These are phyloP conservation scores for Datnioides undecimradiatus DNA, from an alignment of 2,113 vertebrate genomes.

Conservation along the genomic window DNA sequence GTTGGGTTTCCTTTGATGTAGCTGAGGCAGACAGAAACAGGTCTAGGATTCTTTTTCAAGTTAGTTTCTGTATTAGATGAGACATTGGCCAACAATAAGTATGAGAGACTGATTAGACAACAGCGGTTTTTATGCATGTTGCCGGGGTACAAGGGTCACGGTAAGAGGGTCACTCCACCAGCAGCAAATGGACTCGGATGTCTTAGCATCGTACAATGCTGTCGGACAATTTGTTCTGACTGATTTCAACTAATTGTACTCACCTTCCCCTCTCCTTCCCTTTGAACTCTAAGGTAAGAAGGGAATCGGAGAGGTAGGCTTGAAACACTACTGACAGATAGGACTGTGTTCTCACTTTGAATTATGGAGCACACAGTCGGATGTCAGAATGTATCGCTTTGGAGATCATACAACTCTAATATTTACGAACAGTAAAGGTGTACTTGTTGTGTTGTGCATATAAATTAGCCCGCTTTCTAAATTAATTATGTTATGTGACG, in stretches of 20 bases:
- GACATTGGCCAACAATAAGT: conserved; percentile 65
- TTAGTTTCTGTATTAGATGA: conserved; percentile 63
- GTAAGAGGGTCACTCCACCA: conserved; percentile 63
- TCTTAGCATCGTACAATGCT: conserved; percentile 54
- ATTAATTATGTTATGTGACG: conserved; percentile 39
- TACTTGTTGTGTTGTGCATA: conserved; percentile 66
- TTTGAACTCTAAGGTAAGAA: conserved; percentile 81
- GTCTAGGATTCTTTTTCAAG: conserved; percentile 76
- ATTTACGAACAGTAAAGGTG: conserved; percentile 64
- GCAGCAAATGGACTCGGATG: conserved; percentile 71
- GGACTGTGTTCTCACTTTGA: conserved; percentile 80
- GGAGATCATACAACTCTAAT: conserved; percentile 63
- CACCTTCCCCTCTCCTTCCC: conserved; percentile 81
- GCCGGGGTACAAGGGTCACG: conserved; percentile 47
- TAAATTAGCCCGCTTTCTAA: conserved; percentile 46
- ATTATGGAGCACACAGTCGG: conserved; percentile 77
- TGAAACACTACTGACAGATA: conserved; percentile 80
- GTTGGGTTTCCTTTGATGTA: conserved; percentile 76
- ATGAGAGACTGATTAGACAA: conserved; percentile 57
- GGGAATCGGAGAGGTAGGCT: conserved; percentile 61
- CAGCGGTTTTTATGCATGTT: conserved; percentile 53
- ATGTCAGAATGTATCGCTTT: conserved; percentile 70
- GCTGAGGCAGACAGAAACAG: conserved; percentile 74
- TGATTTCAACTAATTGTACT: conserved; percentile 82
- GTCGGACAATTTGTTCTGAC: conserved; percentile 84